These are phyloP conservation scores for Babylonia areolata DNA, from an alignment of 1,140 invertebrate genomes.

Conservation along the genomic window DNA sequence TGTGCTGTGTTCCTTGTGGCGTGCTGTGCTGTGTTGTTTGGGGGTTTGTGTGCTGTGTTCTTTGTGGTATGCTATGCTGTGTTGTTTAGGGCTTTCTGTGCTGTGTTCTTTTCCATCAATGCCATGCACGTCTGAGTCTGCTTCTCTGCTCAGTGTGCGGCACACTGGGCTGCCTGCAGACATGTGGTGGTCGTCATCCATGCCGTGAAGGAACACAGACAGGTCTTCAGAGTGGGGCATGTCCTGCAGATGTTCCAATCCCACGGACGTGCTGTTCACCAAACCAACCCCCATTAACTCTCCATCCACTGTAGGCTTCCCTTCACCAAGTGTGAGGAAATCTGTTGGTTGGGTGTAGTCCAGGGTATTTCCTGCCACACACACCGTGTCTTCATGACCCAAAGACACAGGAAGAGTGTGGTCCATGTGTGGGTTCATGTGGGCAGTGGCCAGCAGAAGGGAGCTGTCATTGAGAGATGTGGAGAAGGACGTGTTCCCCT, in stretches of 20 bases:
- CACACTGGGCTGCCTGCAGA: not conserved
- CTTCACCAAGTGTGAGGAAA: too few species aligned
- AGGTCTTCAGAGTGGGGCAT: slow-evolving; percentile 29
- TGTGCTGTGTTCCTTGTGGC: too few species aligned
- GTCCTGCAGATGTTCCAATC: not conserved
- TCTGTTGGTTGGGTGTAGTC: not conserved
- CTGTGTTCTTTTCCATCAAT: too few species aligned
- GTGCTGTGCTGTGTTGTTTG: too few species aligned
- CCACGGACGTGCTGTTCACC: too few species aligned
- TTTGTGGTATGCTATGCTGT: too few species aligned
- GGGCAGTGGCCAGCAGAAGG: not conserved
- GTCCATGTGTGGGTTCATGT: not conserved
- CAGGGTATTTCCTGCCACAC: not conserved
- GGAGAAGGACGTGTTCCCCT: not conserved
- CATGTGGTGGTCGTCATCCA: not conserved
- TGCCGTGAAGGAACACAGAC: slow-evolving; percentile 18
- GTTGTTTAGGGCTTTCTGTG: too few species aligned
- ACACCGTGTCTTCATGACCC: not conserved
- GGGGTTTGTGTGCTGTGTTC: too few species aligned
- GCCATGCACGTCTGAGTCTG: too few species aligned
- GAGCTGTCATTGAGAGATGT: slow-evolving; percentile 28
- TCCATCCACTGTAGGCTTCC: not conserved
- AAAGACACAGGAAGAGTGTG: not conserved
- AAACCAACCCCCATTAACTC: not conserved
- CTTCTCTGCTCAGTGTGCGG: too few species aligned